Percentiles rank a stretch among this genome's conserved stretches.
Conservation (phyloP, 2,797 vertebrate genomes). For the Florisuga fusca region DNA sequence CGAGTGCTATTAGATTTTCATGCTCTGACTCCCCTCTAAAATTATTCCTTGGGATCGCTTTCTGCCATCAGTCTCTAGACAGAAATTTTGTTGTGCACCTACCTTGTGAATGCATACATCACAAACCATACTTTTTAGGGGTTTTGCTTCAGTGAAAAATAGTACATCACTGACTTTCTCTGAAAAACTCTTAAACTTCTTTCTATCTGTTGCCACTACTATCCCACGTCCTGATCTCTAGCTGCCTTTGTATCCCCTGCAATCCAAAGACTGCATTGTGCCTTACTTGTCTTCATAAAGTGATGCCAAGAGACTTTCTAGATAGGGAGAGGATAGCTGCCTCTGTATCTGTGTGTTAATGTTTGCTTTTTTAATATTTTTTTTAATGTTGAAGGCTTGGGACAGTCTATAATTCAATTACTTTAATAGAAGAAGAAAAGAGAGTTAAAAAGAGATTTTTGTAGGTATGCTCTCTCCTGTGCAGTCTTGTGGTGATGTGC, state of each 20-base stretch:
- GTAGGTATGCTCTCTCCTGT: neutral
- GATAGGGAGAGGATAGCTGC: neutral
- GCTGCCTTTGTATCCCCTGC: neutral
- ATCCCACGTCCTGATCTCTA: neutral
- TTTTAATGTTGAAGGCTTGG: neutral
- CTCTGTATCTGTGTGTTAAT: neutral
- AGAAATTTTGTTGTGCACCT: accelerated
- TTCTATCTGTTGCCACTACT: neutral
- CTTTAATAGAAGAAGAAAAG: neutral
- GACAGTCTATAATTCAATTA: neutral
- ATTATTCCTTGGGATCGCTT: neutral
- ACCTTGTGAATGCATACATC: neutral
- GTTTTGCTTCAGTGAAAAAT: neutral
- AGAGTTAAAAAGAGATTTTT: neutral
- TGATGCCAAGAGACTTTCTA: neutral
- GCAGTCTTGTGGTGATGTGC: neutral
- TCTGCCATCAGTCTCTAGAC: neutral
- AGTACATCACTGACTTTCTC: neutral
- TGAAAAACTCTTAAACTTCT: neutral
- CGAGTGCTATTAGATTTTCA: accelerated
- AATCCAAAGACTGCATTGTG: neutral
- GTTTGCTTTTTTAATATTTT: neutral
- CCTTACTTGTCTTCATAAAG: neutral
- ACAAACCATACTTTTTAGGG: neutral
- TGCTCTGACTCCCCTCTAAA: neutral